Conservation (phyloP, 1,140 invertebrate genomes). For the Danaus melanippus region DNA sequence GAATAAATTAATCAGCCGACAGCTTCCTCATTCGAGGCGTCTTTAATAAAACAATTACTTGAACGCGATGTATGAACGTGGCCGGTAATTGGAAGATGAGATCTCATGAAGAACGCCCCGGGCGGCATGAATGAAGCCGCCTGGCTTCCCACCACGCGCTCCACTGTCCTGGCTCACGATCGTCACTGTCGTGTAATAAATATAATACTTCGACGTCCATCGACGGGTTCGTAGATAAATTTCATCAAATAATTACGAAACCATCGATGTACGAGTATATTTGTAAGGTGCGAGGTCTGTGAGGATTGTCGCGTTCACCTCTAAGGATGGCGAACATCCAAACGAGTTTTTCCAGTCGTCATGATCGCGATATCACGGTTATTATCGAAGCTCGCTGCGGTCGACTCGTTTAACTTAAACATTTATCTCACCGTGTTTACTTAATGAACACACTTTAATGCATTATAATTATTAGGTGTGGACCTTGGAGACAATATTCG, state of each 20-base stretch:
- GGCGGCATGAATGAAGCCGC: conserved; percentile 69
- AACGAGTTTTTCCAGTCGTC: conserved; percentile 71
- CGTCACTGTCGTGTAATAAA: conserved; percentile 14
- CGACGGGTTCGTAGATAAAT: too few species aligned
- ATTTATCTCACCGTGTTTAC: conserved; percentile 66
- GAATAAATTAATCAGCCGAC: too few species aligned
- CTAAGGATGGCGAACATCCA: conserved; percentile 68
- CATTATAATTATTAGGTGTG: conserved; percentile 19
- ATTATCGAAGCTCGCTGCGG: conserved; percentile 65
- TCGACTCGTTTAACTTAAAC: conserved; percentile 65
- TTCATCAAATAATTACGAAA: background rate
- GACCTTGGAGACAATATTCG: too few species aligned
- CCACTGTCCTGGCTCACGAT: conserved; percentile 21
- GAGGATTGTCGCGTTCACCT: conserved; percentile 31
- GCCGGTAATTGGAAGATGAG: conserved; percentile 68
- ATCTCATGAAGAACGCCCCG: conserved; percentile 60
- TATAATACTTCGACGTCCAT: background rate
- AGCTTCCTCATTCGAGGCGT: too few species aligned
- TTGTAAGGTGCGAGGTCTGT: conserved; percentile 7
- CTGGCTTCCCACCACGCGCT: conserved; percentile 42
- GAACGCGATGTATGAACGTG: conserved; percentile 16
- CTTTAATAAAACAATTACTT: too few species aligned
- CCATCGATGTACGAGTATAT: conserved; percentile 27
- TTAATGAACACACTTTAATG: conserved; percentile 27
- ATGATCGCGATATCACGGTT: conserved; percentile 71